Evolutionary conservation across 2,888 invertebrate species (phyloP).

Genomic region (Philereme transversata): DNA sequence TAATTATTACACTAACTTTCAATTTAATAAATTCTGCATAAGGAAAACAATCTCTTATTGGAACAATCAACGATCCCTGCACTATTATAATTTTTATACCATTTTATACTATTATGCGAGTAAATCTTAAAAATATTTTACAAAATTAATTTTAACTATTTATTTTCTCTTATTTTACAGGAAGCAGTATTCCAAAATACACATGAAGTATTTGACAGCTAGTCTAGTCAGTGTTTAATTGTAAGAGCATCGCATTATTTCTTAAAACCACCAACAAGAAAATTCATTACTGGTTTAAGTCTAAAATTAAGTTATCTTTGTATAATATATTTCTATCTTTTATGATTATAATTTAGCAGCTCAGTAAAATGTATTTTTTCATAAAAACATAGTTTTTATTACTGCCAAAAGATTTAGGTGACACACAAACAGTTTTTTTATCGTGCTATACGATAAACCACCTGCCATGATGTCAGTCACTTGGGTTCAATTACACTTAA

Average conservation of each 20-base stretch:
- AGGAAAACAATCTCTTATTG: slow-evolving; percentile 67
- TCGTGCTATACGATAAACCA: slow-evolving; percentile 2
- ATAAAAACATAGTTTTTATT: slow-evolving; percentile 42
- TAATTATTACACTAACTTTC: slow-evolving; percentile 76
- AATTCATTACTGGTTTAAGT: slow-evolving; percentile 68
- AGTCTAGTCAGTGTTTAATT: slow-evolving; percentile 71
- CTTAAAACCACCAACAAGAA: slow-evolving; percentile 67
- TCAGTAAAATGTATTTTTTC: slow-evolving; percentile 37
- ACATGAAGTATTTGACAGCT: slow-evolving; percentile 77
- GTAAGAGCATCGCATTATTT: slow-evolving; percentile 75
- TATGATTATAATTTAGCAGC: slow-evolving; percentile 36
- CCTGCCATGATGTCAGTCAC: slow-evolving; percentile 28
- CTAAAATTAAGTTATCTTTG: slow-evolving; percentile 62
- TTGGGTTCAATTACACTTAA: slow-evolving; percentile 16
- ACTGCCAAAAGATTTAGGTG: slow-evolving; percentile 8
- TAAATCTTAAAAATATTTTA: slow-evolving; percentile 54
- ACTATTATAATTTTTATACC: slow-evolving; percentile 47
- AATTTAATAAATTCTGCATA: slow-evolving; percentile 80
- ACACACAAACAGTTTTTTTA: slow-evolving; percentile 1
- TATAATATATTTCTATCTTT: slow-evolving; percentile 48
- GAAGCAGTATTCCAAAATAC: slow-evolving; percentile 82
- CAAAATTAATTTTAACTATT: slow-evolving; percentile 29
- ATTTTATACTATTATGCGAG: slow-evolving; percentile 37
- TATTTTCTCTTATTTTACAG: slow-evolving; percentile 73
- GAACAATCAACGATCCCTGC: slow-evolving; percentile 39